Conservation (phyloP, 2,888 invertebrate species). For the Diarsia brunnea region DNA sequence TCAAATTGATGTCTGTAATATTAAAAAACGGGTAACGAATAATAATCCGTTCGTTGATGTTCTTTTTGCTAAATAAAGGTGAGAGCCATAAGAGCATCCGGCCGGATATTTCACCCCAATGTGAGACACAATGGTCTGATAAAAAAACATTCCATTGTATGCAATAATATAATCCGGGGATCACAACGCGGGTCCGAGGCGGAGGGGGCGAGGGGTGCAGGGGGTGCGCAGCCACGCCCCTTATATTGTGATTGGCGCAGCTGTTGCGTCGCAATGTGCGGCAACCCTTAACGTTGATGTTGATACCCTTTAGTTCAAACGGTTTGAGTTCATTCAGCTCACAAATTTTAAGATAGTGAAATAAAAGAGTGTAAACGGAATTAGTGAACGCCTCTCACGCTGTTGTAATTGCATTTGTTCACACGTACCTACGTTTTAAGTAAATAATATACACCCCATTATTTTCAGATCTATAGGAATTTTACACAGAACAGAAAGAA, state of each 20-base stretch:
- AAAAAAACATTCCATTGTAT: slow-evolving; percentile 89
- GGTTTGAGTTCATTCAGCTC: slow-evolving; percentile 49
- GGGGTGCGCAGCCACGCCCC: slow-evolving; percentile 84
- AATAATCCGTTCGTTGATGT: slow-evolving; percentile 84
- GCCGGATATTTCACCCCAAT: slow-evolving; percentile 90
- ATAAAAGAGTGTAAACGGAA: not conserved
- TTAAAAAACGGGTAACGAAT: slow-evolving; percentile 56
- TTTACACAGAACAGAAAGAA: too few species aligned
- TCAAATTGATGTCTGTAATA: slow-evolving; percentile 10
- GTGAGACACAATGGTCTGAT: slow-evolving; percentile 86
- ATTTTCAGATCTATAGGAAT: not conserved
- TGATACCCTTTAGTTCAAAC: slow-evolving; percentile 58
- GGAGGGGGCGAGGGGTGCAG: slow-evolving; percentile 70
- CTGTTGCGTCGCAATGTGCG: slow-evolving; percentile 84
- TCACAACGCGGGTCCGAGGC: slow-evolving; percentile 78
- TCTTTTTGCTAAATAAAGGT: slow-evolving; percentile 87
- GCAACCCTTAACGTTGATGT: slow-evolving; percentile 76
- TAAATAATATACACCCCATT: not conserved
- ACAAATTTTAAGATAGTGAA: slow-evolving; percentile 21
- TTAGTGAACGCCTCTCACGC: slow-evolving; percentile 15
- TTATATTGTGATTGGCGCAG: slow-evolving; percentile 90
- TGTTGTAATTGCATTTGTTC: slow-evolving; percentile 26
- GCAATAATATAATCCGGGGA: slow-evolving; percentile 88
- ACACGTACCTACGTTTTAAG: slow-evolving; percentile 7
- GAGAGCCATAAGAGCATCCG: slow-evolving; percentile 88